phyloP scores from a whole-genome alignment of 1,140 invertebrate genomes.

The Heliconius eleuchia region DNA sequence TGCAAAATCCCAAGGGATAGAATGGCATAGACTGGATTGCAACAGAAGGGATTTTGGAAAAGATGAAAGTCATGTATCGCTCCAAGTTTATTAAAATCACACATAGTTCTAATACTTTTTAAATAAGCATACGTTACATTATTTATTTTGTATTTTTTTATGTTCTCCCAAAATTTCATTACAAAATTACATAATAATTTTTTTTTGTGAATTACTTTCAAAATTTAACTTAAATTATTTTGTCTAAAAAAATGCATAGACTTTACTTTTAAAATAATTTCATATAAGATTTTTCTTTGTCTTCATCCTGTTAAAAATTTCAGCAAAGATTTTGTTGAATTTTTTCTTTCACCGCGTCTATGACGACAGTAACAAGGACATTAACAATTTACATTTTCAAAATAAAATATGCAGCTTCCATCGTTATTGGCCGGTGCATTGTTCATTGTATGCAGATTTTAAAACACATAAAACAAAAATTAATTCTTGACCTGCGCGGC shows the following conservation, averaged over 20 bases:
- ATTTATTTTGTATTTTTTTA: not conserved
- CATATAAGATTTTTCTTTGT: not conserved
- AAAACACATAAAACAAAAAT: slow-evolving; percentile 40
- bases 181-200: too few relatives aligned
- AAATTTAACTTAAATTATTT: not conserved
- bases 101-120: not conserved
- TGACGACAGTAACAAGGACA: slow-evolving; percentile 38
- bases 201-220: not conserved
- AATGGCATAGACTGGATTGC: slow-evolving; percentile 48
- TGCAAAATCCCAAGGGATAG: slow-evolving; percentile 52
- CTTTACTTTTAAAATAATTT: not conserved
- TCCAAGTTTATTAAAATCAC: slow-evolving; percentile 32
- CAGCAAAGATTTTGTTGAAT: slow-evolving; percentile 14
- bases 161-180: not conserved
- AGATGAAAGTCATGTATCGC: slow-evolving; percentile 45
- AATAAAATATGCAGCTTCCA: slow-evolving; percentile 33
- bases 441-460: slow-evolving; percentile 49
- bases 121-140: not conserved
- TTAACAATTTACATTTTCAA: slow-evolving; percentile 39
- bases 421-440: slow-evolving; percentile 41
- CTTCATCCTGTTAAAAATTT: not conserved
- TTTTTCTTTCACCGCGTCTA: slow-evolving; percentile 22
- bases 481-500: slow-evolving; percentile 26
- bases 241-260: not conserved
- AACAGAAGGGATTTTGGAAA: slow-evolving; percentile 41